Evolutionary conservation across 2,888 invertebrate genomes (phyloP), one percentile per base, ranked within the genome.

Genomic region (Cartodere bifasciata): DNA sequence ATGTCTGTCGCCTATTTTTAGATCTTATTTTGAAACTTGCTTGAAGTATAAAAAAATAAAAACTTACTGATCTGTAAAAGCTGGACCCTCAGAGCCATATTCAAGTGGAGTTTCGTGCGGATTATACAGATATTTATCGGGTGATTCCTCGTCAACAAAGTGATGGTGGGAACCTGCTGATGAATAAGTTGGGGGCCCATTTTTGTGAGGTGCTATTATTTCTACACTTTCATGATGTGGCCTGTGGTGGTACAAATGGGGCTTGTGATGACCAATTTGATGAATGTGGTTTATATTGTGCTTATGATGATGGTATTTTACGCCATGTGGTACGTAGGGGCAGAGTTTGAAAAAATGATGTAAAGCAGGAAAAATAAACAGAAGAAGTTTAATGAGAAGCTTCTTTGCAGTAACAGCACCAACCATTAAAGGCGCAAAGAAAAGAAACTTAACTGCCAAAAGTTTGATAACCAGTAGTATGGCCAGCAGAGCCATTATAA

Each of bases 361-460:
- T 37, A 87, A 58, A 0, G 83, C 82, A 1, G 86, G 86, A 60
- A 86, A 83, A 21, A 87, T 51, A 65, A 86, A 86, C 13, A 87
- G 66, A 9, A 87, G 57, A 29, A 85, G 62, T 52, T 87, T 86
- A 23, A 87, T 63, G 48, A 86, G 68, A 46, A 87, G 65, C 55
- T 86, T 86, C 62, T 87, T 87, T 3, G 86, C 86, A 0, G 85
- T 75, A 1, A 79, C 78, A 11, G 83, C 73, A 2, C 86, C 86
- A 43, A 86, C 70, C 28, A 86, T 60, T 28, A 85, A 58, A 0
- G 86, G 86, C 37, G 85, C 60, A 12, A 87, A 65, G 63, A 86
- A 85, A 50, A 86, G 67, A 39, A 85, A 61, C 60, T 85, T 85
- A 45, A 85, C 60, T 38, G 82, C 83, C 41, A 86, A 73, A 37